Percentiles rank a stretch among this genome's conserved stretches.
Conservation (phyloP, 1,140 invertebrate species). For the Phenacoccus solenopsis region DNA sequence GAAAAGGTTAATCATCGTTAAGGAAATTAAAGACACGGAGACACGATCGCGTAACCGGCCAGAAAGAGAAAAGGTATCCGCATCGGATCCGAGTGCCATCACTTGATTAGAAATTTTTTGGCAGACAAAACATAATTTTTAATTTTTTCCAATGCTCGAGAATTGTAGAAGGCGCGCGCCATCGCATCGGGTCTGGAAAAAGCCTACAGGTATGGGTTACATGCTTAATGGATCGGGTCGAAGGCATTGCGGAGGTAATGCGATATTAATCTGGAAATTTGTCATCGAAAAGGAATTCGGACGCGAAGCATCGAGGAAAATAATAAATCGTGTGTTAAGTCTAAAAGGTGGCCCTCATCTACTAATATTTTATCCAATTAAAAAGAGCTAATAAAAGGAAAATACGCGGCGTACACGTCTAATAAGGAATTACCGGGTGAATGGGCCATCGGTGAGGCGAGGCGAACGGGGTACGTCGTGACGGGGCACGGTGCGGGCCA, state of each 20-base stretch:
- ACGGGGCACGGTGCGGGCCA: conserved; percentile 6
- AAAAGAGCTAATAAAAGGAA: conserved; percentile 18
- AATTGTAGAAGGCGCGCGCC: too few relatives aligned
- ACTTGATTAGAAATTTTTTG: too few relatives aligned
- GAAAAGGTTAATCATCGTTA: conserved; percentile 2
- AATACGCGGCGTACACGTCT: conserved; percentile 2
- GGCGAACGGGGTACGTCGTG: not conserved
- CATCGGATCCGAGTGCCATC: too few relatives aligned
- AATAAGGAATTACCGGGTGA: conserved; percentile 9
- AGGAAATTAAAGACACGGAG: not conserved
- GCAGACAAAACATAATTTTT: too few relatives aligned
- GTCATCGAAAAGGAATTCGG: conserved; percentile 15
- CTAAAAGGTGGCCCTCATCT: conserved; percentile 14
- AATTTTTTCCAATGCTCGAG: too few relatives aligned
- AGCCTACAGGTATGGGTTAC: too few relatives aligned
- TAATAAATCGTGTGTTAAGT: conserved; percentile 18
- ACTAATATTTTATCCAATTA: conserved; percentile 18
- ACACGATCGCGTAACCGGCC: too few relatives aligned
- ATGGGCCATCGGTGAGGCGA: not conserved
- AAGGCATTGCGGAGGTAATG: too few relatives aligned
- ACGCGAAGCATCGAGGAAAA: not conserved
- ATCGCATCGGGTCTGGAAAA: too few relatives aligned
- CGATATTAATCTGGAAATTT: conserved; percentile 21
- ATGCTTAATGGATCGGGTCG: not conserved
- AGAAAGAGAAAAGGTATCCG: too few relatives aligned